Percentiles rank a stretch among this genome's conserved stretches.
Conservation (phyloP, 1,140 invertebrate genomes). For the Drosophila equinoxialis region DNA sequence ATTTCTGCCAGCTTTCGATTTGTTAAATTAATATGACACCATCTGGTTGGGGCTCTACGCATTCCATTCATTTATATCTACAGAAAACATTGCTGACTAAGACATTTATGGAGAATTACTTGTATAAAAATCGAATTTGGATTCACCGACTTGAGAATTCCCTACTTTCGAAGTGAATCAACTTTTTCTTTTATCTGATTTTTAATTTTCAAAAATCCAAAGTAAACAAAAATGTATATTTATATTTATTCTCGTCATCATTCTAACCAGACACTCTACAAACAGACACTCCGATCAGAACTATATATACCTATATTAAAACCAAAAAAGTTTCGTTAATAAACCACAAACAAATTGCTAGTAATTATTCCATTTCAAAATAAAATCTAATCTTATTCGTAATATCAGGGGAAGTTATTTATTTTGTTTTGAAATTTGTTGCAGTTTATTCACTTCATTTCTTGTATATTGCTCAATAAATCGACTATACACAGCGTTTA, state of each 20-base stretch:
- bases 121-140: background rate
- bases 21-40: slow-evolving; percentile 58
- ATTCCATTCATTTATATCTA: slow-evolving; percentile 1
- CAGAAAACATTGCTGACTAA: slow-evolving; percentile 27
- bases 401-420: background rate
- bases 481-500: slow-evolving; percentile 40
- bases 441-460: background rate
- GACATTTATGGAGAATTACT: slow-evolving; percentile 18
- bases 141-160: background rate
- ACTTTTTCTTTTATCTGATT: no score
- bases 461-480: slow-evolving; percentile 24
- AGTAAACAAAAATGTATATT: no score
- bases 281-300: no score
- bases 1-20: slow-evolving; percentile 59
- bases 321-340: no score
- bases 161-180: background rate
- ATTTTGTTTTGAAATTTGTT: background rate
- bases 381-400: background rate
- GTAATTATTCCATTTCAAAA: background rate
- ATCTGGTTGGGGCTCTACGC: slow-evolving; percentile 38
- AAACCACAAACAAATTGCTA: no score
- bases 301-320: no score
- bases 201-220: no score
- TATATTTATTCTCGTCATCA: no score
- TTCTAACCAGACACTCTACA: no score